Evolutionary conservation across 2,113 vertebrate species (phyloP).

Genomic region (Stegostoma tigrinum): DNA sequence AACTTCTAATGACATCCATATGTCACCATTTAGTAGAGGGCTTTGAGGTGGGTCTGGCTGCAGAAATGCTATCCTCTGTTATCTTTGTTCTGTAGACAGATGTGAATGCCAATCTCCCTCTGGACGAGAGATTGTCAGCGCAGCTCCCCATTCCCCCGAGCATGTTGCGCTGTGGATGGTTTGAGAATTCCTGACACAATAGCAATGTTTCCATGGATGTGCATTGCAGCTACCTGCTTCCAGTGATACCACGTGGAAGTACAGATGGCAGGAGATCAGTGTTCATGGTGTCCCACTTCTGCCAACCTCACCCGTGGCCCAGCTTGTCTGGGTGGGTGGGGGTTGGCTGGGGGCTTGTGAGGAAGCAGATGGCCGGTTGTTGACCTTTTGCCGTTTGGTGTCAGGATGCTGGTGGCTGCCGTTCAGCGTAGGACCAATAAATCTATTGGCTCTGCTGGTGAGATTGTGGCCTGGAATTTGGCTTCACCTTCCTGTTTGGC

Average conservation of each 20-base stretch:
- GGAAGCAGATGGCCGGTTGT: background rate
- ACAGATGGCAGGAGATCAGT: background rate
- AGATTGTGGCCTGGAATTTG: background rate
- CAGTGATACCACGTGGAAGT: background rate
- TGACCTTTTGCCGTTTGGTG: background rate
- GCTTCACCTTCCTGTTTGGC: background rate
- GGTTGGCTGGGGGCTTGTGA: background rate
- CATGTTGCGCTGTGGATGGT: background rate
- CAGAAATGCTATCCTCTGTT: background rate
- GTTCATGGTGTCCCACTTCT: background rate
- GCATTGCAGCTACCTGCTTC: too few relatives aligned
- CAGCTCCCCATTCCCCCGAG: background rate
- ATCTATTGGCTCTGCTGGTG: background rate
- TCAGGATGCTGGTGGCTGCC: background rate
- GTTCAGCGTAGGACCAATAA: background rate
- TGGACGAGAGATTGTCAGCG: too few relatives aligned
- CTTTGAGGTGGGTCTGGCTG: background rate
- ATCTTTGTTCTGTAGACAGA: background rate
- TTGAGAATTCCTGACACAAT: background rate
- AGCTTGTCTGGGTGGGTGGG: background rate
- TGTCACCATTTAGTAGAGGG: background rate
- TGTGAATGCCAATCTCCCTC: background rate
- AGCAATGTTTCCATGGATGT: background rate
- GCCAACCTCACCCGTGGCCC: background rate
- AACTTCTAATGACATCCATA: background rate